Evolutionary conservation across 2,888 invertebrate genomes (phyloP).

Genomic region (Adineta ricciae): DNA sequence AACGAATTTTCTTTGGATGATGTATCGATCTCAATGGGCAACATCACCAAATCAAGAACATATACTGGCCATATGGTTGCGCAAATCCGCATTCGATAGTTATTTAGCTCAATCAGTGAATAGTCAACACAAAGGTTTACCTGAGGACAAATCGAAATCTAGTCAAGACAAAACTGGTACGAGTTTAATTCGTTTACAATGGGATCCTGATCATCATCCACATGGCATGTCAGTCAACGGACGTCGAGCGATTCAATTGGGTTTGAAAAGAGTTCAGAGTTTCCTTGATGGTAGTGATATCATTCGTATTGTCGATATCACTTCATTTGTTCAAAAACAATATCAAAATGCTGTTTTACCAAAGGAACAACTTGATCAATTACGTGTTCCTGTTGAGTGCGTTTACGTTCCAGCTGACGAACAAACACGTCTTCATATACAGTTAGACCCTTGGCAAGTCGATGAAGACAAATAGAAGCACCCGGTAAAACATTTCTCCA

Average conservation of each 20-base stretch:
- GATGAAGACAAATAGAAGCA: not conserved
- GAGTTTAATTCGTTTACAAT: constrained; percentile 40
- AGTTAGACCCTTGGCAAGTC: not conserved
- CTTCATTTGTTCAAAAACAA: not conserved
- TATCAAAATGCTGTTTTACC: not conserved
- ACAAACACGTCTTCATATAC: not conserved
- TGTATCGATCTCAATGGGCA: constrained; percentile 45
- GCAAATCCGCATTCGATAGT: constrained; percentile 39
- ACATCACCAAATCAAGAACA: constrained; percentile 40
- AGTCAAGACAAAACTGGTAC: not conserved
- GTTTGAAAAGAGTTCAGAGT: constrained; percentile 36
- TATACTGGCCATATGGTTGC: constrained; percentile 40
- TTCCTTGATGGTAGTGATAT: not conserved
- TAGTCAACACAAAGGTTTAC: not conserved
- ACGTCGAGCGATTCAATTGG: constrained; percentile 41
- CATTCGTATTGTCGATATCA: not conserved
- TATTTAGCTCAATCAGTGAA: constrained; percentile 38
- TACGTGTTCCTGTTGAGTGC: not conserved
- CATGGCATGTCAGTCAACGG: constrained; percentile 5
- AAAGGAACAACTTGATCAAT: not conserved
- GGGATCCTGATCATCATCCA: constrained; percentile 43
- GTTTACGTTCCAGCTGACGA: not conserved
- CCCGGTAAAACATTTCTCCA: too few relatives aligned
- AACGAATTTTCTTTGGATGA: constrained; percentile 47
- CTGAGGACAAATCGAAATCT: not conserved